phyloP scores from a whole-genome alignment of 2,113 vertebrate genomes.

The Tonatia bakeri region DNA sequence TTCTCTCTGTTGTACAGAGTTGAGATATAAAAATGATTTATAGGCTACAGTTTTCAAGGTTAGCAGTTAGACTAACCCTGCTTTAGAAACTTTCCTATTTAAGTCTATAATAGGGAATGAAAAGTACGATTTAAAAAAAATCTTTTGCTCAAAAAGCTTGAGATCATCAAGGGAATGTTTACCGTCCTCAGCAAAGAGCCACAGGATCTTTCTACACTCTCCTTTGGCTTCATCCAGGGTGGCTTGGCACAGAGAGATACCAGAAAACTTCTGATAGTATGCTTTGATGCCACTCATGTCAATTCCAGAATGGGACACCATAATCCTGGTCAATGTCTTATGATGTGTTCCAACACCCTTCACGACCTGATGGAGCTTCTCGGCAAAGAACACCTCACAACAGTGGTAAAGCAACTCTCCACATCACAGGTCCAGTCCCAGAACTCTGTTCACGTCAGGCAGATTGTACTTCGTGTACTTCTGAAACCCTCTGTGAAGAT shows the following conservation, averaged over 20 bases:
- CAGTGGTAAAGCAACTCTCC: slow-evolving; percentile 87
- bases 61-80: neutral
- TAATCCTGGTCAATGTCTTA: slow-evolving; percentile 87
- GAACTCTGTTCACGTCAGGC: slow-evolving; percentile 89
- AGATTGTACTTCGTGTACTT: slow-evolving; percentile 92
- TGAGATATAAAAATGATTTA: slow-evolving; percentile 56
- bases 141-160: neutral
- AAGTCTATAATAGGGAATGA: slow-evolving; percentile 28
- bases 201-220: slow-evolving; percentile 92
- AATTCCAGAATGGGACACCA: slow-evolving; percentile 91
- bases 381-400: slow-evolving; percentile 94
- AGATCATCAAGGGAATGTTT: slow-evolving; percentile 18
- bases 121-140: neutral
- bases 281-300: slow-evolving; percentile 90
- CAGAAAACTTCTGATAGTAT: slow-evolving; percentile 86
- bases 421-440: slow-evolving; percentile 94
- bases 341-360: slow-evolving; percentile 89
- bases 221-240: slow-evolving; percentile 94
- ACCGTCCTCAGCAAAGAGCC: slow-evolving; percentile 86
- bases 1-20: neutral
- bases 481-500: slow-evolving; percentile 92
- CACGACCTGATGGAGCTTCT: slow-evolving; percentile 90
- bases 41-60: slow-evolving; percentile 42
- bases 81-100: neutral
- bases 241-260: slow-evolving; percentile 86